Evolutionary conservation across 2,888 invertebrate genomes (phyloP), one percentile per base, ranked within the genome.

Genomic region (Patella depressa): DNA sequence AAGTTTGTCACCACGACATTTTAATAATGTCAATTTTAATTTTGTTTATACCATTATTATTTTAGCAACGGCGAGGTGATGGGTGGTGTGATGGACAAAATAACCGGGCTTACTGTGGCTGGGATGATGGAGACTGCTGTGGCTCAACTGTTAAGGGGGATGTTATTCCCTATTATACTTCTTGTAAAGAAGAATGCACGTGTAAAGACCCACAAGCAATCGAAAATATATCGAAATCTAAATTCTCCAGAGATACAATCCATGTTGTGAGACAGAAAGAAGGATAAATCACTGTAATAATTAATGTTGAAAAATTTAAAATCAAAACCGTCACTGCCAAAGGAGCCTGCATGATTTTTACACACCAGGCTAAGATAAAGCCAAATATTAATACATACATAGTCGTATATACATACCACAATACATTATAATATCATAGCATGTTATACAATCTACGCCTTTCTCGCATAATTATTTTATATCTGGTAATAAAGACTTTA

Each of bases 41-140:
- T 9, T 71, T 19, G 3, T 15, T n/a, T 15, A 57, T 57, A 73
- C 59, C 9, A 19, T 57, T 69, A 17, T 29, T 77, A 55, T 78
- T 78, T 19, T 78, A 88, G 89, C 78, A 76, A 19, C 83, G 81
- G 19, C 79, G 88, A n/a, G 83, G 83, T 9, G 88, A 89, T 77
- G 85, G 86, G 2, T 86, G 85, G 72, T 89, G 89, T 79, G 88
- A 89, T 73, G 85, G 82, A 3, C 78, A 77, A 5, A 89, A 89
- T 80, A 89, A 89, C 82, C 82, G 88, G 11, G 81, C 80, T 15
- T 75, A 81, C 65, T 89, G 89, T 79, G 73, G 80, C 14, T 89
- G 89, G 88, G 89, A 89, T 75, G 88, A 87, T 3, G 89, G 89
- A 0, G 89, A 89, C 77, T 89, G 89, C 69, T 89, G 89, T 78